Base-by-base conservation (phyloP, 2,113 vertebrate species). In the Hippocampus comes region DNA sequence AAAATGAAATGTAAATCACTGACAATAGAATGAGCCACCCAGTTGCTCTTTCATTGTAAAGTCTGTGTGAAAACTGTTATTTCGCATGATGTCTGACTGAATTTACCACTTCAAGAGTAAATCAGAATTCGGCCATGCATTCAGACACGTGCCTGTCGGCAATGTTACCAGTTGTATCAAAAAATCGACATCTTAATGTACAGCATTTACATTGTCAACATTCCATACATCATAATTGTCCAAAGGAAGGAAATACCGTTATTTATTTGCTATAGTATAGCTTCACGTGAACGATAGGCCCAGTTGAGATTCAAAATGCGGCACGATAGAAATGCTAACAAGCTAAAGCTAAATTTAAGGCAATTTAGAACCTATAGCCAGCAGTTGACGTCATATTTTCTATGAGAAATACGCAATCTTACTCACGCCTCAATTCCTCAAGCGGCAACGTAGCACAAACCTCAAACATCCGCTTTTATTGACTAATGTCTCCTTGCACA, bases 71-170 rank as follows among this genome's bases (percentile, higher is more conserved):
- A 85, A 65, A 41, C 6, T 23, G n/a, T 20, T 41, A 48, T 91
- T 14, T 92, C 9, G 90, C 91, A 91, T 89, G 89, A 91, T 92
- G 91, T 92, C 89, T 91, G 90, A 88, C 89, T 90, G 90, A 9
- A 43, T 79, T 84, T 84, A 90, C 90, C 81, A 93, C 57, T 60
- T 75, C 56, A 70, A 55, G 64, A 89, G 90, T 90, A 89, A 88
- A 11, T 82, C 91, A 93, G 91, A 92, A 92, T 91, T 92, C 89
- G 1, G 15, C 88, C 88, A 88, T 86, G 89, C 87, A 53, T 46
- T 73, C 17, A 72, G 25, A 73, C 15, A 72, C 55, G 15, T 20
- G 23, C 25, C 27, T 3, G 34, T 20, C 3, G 11, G 43, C 4
- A n/a, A 2, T 5, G 53, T 43, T 78, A 96, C 94, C 94, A 94